phyloP scores from a whole-genome alignment of 2,888 invertebrate species.

The Acleris cristana region DNA sequence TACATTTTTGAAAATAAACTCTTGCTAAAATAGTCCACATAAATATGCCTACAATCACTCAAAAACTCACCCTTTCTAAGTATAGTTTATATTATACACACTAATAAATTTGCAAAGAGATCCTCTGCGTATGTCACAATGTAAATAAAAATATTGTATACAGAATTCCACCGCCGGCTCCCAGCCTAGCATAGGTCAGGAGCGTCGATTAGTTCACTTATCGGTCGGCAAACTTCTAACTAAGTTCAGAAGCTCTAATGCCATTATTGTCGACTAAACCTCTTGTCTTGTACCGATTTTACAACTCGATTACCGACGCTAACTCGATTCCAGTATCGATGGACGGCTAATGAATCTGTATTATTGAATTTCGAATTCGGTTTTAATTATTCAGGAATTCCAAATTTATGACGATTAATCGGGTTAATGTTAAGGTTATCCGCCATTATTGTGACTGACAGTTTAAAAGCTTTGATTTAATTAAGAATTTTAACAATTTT shows the following conservation, averaged over 20 bases:
- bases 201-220: conserved; percentile 62
- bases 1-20: too few species aligned
- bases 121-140: too few species aligned
- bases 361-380: conserved; percentile 38
- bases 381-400: conserved; percentile 29
- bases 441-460: background rate
- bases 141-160: background rate
- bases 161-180: background rate
- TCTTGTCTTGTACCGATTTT: conserved; percentile 65
- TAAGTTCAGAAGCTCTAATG: conserved; percentile 63
- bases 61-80: too few species aligned
- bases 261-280: conserved; percentile 62
- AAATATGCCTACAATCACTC: too few species aligned
- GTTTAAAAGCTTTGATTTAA: too few species aligned
- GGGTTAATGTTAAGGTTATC: conserved; percentile 10
- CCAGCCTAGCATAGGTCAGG: conserved; percentile 33
- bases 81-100: too few species aligned
- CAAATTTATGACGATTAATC: conserved; percentile 22
- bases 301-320: conserved; percentile 56
- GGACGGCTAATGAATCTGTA: conserved; percentile 43
- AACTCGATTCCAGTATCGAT: conserved; percentile 52
- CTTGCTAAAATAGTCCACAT: too few species aligned
- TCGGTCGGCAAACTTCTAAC: conserved; percentile 72
- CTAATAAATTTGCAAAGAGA: too few species aligned
- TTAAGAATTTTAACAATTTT: too few species aligned